Percentiles rank a stretch among this genome's conserved stretches.
phyloP scores from a whole-genome alignment of 2,113 vertebrate species.

The Boulengeromyrus knoepffleri region DNA sequence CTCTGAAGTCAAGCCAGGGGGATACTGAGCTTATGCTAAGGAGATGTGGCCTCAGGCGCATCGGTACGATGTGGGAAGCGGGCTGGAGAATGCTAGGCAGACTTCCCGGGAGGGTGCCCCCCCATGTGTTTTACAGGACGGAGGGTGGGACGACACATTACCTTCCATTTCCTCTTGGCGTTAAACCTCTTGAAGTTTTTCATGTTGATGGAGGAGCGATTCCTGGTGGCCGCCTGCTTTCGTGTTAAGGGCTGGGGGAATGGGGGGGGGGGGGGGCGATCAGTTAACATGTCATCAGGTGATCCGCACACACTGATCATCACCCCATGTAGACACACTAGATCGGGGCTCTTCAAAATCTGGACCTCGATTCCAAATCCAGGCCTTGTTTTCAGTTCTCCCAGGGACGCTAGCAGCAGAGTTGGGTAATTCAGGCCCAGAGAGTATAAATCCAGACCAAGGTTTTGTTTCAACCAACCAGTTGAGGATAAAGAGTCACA shows the following conservation, averaged over 20 bases:
- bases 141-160: slow-evolving; percentile 24
- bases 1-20: background rate
- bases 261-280: background rate
- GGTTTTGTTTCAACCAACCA: no score
- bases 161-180: slow-evolving; percentile 68
- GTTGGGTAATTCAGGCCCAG: no score
- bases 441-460: no score
- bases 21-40: background rate
- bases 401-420: background rate
- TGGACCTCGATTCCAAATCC: background rate
- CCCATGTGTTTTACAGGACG: background rate
- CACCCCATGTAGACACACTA: background rate
- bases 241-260: slow-evolving; percentile 57
- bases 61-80: background rate
- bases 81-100: background rate
- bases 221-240: slow-evolving; percentile 53
- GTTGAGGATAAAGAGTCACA: no score
- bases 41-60: background rate
- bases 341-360: background rate
- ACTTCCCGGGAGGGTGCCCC: background rate
- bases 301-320: background rate
- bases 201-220: slow-evolving; percentile 74
- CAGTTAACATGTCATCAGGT: background rate
- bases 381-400: background rate
- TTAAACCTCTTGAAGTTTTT: slow-evolving; percentile 70